These are phyloP conservation scores for Miniopterus natalensis DNA, from an alignment of 2,113 vertebrate genomes.

Conservation along the genomic window DNA sequence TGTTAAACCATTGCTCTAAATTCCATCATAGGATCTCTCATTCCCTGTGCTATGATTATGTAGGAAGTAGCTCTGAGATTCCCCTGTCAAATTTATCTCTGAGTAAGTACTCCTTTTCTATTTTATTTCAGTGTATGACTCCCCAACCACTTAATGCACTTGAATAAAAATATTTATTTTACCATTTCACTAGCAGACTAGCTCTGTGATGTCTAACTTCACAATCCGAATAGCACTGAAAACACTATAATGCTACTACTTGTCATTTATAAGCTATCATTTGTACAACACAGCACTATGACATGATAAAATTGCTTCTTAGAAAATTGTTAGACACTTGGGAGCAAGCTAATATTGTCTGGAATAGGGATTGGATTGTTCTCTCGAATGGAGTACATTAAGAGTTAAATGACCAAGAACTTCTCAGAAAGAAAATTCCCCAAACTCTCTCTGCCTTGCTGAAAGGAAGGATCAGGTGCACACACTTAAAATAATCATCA, in stretches of 20 bases:
- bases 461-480: background rate
- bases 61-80: slow-evolving; percentile 68
- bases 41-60: slow-evolving; percentile 63
- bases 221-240: slow-evolving; percentile 70
- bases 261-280: slow-evolving; percentile 74
- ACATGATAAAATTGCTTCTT: slow-evolving; percentile 59
- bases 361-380: slow-evolving; percentile 47
- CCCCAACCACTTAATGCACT: slow-evolving; percentile 54
- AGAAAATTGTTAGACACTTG: slow-evolving; percentile 67
- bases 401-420: slow-evolving; percentile 78
- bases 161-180: slow-evolving; percentile 82
- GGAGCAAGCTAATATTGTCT: slow-evolving; percentile 61
- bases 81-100: slow-evolving; percentile 67
- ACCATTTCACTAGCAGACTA: slow-evolving; percentile 52
- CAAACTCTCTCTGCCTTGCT: background rate
- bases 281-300: slow-evolving; percentile 58
- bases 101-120: slow-evolving; percentile 44
- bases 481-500: slow-evolving; percentile 25
- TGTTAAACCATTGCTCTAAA: slow-evolving; percentile 67
- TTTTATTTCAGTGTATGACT: slow-evolving; percentile 66
- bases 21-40: slow-evolving; percentile 63
- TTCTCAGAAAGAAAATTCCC: slow-evolving; percentile 50
- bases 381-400: slow-evolving; percentile 66
- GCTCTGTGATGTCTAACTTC: slow-evolving; percentile 61
- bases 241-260: slow-evolving; percentile 52